Conservation (phyloP, 2,888 invertebrate genomes). For the Oscheius myriophilus region DNA sequence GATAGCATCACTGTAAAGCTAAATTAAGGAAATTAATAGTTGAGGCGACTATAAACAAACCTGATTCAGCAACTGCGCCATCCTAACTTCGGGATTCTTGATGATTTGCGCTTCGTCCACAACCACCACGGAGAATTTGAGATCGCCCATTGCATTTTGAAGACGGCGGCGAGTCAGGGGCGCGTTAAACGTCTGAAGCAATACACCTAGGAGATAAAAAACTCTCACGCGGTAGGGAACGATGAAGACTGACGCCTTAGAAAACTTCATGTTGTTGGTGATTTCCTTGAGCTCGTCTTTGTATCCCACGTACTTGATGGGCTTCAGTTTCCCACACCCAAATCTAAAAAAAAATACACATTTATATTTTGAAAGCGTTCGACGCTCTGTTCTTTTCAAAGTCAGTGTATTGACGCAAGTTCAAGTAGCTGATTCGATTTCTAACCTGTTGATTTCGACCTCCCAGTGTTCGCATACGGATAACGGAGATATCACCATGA, state of each 20-base stretch:
- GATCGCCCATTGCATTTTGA: too few relatives aligned
- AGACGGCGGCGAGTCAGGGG: too few relatives aligned
- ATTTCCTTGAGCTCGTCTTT: not conserved
- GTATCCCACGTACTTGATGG: not conserved
- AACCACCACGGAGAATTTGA: constrained; percentile 5
- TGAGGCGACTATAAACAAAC: not conserved
- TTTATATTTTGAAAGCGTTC: not conserved
- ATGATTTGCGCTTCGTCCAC: constrained; percentile 30
- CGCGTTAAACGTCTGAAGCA: not conserved
- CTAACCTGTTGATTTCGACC: not conserved
- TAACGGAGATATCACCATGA: not conserved
- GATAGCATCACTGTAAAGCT: not conserved
- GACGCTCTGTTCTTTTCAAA: too few relatives aligned
- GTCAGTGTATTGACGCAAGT: too few relatives aligned
- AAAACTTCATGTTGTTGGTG: not conserved
- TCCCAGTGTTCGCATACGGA: constrained; percentile 3
- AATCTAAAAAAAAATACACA: not conserved
- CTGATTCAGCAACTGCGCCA: not conserved
- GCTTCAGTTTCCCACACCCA: constrained; percentile 2
- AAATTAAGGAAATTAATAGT: not conserved
- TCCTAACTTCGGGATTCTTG: constrained; percentile 15
- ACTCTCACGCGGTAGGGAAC: not conserved
- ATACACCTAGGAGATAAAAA: not conserved
- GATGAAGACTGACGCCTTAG: not conserved
- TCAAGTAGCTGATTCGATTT: not conserved